These are phyloP conservation scores for Micrastur ruficollis DNA, from an alignment of 2,797 vertebrate species.

Conservation along the genomic window DNA sequence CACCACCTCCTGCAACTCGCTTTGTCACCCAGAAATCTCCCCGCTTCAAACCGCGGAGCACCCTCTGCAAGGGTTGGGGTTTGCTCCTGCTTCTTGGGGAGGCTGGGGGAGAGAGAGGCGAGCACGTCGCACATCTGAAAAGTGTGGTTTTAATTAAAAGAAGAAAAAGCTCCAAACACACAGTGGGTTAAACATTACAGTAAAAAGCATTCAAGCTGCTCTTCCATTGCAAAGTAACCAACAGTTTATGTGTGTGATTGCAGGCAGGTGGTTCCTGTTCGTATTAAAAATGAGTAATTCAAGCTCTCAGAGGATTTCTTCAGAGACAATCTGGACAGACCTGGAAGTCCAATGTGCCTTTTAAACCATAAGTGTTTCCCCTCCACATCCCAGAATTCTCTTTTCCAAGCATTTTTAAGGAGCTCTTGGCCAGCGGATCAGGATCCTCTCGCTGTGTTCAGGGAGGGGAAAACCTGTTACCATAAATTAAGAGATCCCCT, in stretches of 20 bases:
- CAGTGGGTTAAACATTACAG: constrained; percentile 7
- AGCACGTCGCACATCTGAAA: not conserved
- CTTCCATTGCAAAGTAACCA: constrained; percentile 8
- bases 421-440: not conserved
- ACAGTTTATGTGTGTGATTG: constrained; percentile 12
- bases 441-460: not conserved
- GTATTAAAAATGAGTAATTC: constrained; percentile 39
- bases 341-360: not conserved
- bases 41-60: fast-evolving
- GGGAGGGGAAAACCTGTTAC: not conserved
- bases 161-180: constrained; percentile 34
- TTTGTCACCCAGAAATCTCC: not conserved
- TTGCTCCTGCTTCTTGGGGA: not conserved
- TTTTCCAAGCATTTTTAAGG: not conserved
- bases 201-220: constrained; percentile 25
- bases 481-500: not conserved
- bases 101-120: not conserved
- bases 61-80: not conserved
- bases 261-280: constrained; percentile 71
- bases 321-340: not conserved
- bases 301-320: not conserved
- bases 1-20: not conserved
- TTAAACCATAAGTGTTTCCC: constrained; percentile 19
- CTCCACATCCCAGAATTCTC: not conserved
- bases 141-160: constrained; percentile 51